Percentiles rank a stretch among this genome's conserved stretches.
Conservation (phyloP, 2,888 invertebrate species). For the Atherix ibis region DNA sequence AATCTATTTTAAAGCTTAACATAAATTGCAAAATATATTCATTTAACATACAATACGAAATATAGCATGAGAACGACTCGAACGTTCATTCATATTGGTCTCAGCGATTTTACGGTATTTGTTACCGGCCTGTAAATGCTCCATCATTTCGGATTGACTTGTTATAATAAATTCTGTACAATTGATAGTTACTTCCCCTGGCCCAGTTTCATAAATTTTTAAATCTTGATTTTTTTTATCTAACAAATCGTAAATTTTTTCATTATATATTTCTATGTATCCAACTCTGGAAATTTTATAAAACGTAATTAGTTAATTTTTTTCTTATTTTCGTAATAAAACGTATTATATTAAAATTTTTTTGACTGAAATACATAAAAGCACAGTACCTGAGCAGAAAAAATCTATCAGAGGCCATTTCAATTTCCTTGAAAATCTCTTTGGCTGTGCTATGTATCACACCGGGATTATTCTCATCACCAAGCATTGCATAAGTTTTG, state of each 20-base stretch:
- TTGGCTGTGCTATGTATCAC: conserved; percentile 57
- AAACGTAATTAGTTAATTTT: no score
- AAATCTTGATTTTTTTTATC: conserved; percentile 41
- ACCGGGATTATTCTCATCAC: conserved; percentile 49
- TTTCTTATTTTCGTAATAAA: no score
- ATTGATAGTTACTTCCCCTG: conserved; percentile 46
- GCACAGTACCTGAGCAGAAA: conserved; percentile 56
- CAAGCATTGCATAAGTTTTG: conserved; percentile 74
- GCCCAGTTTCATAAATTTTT: conserved; percentile 45
- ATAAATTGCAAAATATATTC: no score
- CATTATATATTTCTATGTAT: conserved; percentile 81
- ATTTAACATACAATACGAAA: conserved; percentile 58
- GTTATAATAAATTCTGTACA: conserved; percentile 48
- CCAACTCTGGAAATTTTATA: conserved; percentile 53
- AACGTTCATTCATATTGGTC: conserved; percentile 77
- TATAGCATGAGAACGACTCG: conserved; percentile 80
- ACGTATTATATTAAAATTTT: no score
- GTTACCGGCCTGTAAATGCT: conserved; percentile 44
- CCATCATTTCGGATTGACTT: conserved; percentile 43
- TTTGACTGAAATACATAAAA: no score
- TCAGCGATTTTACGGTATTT: conserved; percentile 56
- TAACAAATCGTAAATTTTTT: conserved; percentile 62
- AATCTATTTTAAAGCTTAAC: no score
- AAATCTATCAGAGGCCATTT: conserved; percentile 44
- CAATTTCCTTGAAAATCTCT: conserved; percentile 52